Evolutionary conservation across 2,888 invertebrate genomes (phyloP).

Genomic region (Coremacera marginata): DNA sequence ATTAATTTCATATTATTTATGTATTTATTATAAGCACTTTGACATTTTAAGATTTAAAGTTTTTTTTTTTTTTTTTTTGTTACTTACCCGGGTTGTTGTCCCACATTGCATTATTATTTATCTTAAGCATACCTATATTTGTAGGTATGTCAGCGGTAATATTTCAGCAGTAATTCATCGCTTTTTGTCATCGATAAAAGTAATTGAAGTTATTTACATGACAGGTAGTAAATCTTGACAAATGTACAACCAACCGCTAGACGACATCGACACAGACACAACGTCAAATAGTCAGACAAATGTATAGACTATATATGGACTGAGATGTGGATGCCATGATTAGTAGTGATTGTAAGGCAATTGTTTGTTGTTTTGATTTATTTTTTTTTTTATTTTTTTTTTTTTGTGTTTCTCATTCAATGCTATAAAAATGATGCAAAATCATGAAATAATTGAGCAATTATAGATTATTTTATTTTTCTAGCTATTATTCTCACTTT

Average conservation of each 20-base stretch:
- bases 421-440: neutral
- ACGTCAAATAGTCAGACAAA: neutral
- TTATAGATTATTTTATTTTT: neutral
- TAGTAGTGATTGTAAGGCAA: neutral
- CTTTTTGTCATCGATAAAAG: conserved; percentile 6
- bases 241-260: neutral
- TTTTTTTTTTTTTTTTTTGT: neutral
- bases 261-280: neutral
- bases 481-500: too few species aligned
- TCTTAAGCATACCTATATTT: neutral
- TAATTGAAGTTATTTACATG: conserved; percentile 18
- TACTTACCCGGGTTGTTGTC: neutral
- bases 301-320: neutral
- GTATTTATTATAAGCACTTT: too few species aligned
- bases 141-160: neutral
- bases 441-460: conserved; percentile 11
- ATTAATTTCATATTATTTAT: too few species aligned
- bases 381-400: neutral
- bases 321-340: neutral
- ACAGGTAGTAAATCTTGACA: neutral
- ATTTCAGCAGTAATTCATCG: neutral
- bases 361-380: neutral
- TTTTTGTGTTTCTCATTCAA: neutral
- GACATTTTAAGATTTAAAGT: neutral
- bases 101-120: neutral